phyloP scores from a whole-genome alignment of 2,113 vertebrate species.

The Arothron firmamentum region DNA sequence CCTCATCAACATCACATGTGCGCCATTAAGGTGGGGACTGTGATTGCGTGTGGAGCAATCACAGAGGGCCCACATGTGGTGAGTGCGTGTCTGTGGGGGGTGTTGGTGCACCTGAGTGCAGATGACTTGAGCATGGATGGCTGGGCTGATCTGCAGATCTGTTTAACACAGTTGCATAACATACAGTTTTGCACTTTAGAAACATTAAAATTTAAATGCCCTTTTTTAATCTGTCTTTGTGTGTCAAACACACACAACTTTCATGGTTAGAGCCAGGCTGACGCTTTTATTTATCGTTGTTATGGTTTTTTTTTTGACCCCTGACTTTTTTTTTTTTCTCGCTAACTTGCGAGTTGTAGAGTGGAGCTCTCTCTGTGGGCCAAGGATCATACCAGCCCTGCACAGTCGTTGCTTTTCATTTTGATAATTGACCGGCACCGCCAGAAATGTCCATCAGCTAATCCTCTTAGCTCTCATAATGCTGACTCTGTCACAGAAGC shows the following conservation, averaged over 20 bases:
- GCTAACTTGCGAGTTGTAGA: conserved; percentile 31
- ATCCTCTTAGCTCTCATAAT: conserved; percentile 80
- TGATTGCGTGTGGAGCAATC: conserved; percentile 37
- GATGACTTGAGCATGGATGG: conserved; percentile 48
- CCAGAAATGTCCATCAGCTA: conserved; percentile 77
- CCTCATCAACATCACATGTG: conserved; percentile 31
- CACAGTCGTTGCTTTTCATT: conserved; percentile 73
- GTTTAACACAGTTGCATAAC: conserved; percentile 67
- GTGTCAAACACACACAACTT: conserved; percentile 11
- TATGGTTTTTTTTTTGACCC: background rate
- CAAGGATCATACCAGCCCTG: conserved; percentile 53
- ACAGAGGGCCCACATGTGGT: conserved; percentile 8
- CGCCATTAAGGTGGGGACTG: conserved; percentile 23
- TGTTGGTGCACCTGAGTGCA: conserved; percentile 48
- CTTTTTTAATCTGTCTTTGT: conserved; percentile 61
- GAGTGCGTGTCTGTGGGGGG: conserved; percentile 20
- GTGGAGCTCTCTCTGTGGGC: conserved; percentile 46
- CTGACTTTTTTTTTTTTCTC: background rate
- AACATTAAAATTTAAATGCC: conserved; percentile 71
- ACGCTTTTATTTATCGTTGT: conserved; percentile 37
- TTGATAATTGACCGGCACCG: conserved; percentile 74
- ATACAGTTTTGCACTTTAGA: conserved; percentile 70
- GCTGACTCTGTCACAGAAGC: conserved; percentile 76
- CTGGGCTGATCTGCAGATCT: conserved; percentile 45
- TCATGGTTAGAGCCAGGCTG: conserved; percentile 36